Evolutionary conservation across 1,140 invertebrate species (phyloP).

Genomic region (Oppia nitens): DNA sequence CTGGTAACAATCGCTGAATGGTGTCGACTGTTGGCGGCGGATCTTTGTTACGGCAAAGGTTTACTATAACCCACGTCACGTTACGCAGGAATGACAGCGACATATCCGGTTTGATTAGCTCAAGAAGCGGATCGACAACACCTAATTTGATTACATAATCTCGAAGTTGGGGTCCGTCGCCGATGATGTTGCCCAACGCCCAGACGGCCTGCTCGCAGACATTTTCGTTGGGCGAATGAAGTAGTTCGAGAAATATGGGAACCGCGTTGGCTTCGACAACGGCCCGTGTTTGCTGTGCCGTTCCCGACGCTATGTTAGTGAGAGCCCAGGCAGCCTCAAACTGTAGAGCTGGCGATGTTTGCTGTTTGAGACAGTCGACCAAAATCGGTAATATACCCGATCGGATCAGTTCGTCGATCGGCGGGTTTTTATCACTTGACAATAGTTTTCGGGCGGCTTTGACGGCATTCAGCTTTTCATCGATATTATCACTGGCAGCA

Average conservation of each 20-base stretch:
- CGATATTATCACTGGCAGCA: constrained; percentile 42
- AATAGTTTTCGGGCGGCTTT: constrained; percentile 70
- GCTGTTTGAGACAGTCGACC: constrained; percentile 50
- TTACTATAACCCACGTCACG: constrained; percentile 96
- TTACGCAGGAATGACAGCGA: constrained; percentile 69
- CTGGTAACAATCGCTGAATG: constrained; percentile 80
- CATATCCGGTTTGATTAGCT: constrained; percentile 82
- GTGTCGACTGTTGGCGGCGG: constrained; percentile 68
- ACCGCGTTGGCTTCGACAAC: constrained; percentile 88
- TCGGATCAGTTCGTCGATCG: constrained; percentile 73
- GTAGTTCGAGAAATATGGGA: constrained; percentile 75
- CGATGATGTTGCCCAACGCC: constrained; percentile 84
- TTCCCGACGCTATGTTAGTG: constrained; percentile 97
- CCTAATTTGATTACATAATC: constrained; percentile 83
- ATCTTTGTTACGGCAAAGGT: constrained; percentile 89
- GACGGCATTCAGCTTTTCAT: constrained; percentile 44
- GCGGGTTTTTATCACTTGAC: constrained; percentile 78
- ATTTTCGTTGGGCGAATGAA: constrained; percentile 82
- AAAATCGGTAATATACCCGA: constrained; percentile 70
- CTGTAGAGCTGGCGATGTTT: constrained; percentile 68
- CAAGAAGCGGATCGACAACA: constrained; percentile 67
- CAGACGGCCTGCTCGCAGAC: constrained; percentile 98
- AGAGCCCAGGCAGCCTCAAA: constrained; percentile 99
- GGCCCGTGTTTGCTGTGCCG: constrained; percentile 84
- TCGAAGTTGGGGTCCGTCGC: constrained; percentile 71